These are phyloP conservation scores for Pollimyrus isidori DNA, from an alignment of 2,113 vertebrate genomes.

Conservation along the genomic window DNA sequence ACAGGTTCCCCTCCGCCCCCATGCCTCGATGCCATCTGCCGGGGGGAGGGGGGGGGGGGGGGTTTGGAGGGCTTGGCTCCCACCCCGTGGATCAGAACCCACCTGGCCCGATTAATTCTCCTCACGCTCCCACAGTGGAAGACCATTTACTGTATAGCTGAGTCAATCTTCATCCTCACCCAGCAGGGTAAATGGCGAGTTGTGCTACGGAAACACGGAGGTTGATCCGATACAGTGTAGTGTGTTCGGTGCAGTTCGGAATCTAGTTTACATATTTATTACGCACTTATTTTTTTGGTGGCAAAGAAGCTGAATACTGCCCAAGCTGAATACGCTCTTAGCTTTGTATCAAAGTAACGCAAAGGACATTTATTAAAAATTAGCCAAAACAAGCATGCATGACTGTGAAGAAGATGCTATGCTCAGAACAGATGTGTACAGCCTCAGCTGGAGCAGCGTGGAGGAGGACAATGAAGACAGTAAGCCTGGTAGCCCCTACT, in stretches of 20 bases:
- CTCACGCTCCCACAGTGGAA: not conserved
- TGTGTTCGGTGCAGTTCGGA: not conserved
- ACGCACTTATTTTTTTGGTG: not conserved
- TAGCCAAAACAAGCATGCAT: not conserved
- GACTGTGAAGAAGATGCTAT: not conserved
- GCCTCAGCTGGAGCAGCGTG: not conserved
- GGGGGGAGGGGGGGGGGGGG: not conserved
- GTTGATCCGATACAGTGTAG: not conserved
- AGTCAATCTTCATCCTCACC: not conserved
- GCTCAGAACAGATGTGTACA: not conserved
- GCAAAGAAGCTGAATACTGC: not conserved
- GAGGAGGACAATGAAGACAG: not conserved
- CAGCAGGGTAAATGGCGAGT: not conserved
- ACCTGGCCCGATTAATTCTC: conserved; percentile 21
- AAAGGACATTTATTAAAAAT: not conserved
- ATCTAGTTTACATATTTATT: not conserved
- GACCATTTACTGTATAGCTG: not conserved
- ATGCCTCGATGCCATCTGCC: conserved; percentile 25
- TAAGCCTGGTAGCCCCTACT: not conserved
- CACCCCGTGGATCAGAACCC: conserved; percentile 19
- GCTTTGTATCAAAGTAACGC: not conserved
- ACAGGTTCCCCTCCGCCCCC: conserved; percentile 14
- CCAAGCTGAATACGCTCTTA: not conserved
- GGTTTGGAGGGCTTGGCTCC: conserved; percentile 3
- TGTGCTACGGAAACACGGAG: not conserved